Percentiles rank a stretch among this genome's conserved stretches.
Evolutionary conservation across 2,888 invertebrate genomes (phyloP).

Genomic region (Eumerus sabulonum): DNA sequence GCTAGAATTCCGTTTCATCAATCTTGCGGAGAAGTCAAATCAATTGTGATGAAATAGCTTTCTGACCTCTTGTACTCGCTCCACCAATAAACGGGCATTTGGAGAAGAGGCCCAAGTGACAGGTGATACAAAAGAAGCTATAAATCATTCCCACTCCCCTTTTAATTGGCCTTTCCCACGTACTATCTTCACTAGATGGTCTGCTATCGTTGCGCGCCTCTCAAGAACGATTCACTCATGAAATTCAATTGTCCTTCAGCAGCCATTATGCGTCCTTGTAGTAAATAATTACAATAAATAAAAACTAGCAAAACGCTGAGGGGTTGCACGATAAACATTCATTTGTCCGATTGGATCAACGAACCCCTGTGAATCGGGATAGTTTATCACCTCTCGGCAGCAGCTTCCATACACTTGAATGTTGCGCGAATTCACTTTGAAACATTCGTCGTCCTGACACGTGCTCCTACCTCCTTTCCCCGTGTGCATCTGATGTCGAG

Average conservation of each 20-base stretch:
- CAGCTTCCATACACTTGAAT: constrained; percentile 11
- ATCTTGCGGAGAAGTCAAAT: constrained; percentile 44
- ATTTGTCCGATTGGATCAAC: neutral
- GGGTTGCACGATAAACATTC: constrained; percentile 14
- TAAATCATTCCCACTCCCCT: constrained; percentile 43
- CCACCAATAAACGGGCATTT: too few relatives aligned
- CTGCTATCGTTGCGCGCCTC: constrained; percentile 12
- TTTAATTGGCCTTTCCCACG: constrained; percentile 10
- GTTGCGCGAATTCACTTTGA: neutral
- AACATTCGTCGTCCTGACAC: constrained; percentile 13
- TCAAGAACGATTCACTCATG: constrained; percentile 21
- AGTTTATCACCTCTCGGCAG: constrained; percentile 13
- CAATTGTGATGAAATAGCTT: constrained; percentile 67
- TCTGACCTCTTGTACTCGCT: constrained; percentile 29
- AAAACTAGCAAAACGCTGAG: constrained; percentile 37
- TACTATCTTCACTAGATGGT: too few relatives aligned
- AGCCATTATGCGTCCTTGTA: constrained; percentile 28
- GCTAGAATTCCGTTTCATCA: constrained; percentile 51
- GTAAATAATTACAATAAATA: constrained; percentile 53
- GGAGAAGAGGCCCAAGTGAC: neutral
- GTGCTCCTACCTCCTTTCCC: constrained; percentile 25
- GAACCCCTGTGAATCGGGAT: constrained; percentile 27
- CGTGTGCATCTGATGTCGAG: constrained; percentile 3
- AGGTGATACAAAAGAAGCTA: constrained; percentile 36
- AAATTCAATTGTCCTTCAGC: constrained; percentile 29